Conservation (phyloP, 2,113 vertebrate genomes). For the Phaetusa simplex region DNA sequence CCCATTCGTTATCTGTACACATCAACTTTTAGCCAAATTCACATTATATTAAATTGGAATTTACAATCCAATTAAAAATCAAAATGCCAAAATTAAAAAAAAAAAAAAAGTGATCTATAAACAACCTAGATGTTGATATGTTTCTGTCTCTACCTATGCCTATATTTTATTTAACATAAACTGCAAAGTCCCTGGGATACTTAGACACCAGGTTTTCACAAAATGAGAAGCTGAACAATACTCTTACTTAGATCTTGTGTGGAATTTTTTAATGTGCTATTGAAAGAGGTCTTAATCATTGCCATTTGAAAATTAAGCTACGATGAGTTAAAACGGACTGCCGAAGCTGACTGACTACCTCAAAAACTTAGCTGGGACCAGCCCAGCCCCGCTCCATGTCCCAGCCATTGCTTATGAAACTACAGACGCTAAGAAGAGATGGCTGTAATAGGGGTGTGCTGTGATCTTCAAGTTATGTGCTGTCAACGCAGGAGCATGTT, state of each 20-base stretch:
- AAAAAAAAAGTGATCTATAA: neutral
- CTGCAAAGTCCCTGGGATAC: neutral
- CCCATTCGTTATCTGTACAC: neutral
- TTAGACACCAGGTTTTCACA: neutral
- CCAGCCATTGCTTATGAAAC: neutral
- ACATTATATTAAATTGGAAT: neutral
- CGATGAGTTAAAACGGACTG: neutral
- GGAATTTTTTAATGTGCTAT: neutral
- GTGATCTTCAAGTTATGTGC: no score
- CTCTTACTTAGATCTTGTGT: fast-evolving
- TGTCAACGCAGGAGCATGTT: neutral
- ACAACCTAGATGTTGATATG: neutral
- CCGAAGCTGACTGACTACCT: neutral
- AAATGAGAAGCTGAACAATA: neutral
- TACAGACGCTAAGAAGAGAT: neutral
- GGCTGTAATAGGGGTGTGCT: neutral
- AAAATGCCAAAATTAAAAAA: neutral
- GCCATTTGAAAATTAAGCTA: neutral
- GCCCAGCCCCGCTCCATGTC: neutral
- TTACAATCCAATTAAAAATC: neutral
- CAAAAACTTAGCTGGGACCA: neutral
- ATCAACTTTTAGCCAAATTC: neutral
- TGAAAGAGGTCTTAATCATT: neutral
- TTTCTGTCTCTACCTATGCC: neutral
- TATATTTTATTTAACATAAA: neutral